phyloP scores from a whole-genome alignment of 2,113 vertebrate species.

The Sinocyclocheilus maitianheensis region DNA sequence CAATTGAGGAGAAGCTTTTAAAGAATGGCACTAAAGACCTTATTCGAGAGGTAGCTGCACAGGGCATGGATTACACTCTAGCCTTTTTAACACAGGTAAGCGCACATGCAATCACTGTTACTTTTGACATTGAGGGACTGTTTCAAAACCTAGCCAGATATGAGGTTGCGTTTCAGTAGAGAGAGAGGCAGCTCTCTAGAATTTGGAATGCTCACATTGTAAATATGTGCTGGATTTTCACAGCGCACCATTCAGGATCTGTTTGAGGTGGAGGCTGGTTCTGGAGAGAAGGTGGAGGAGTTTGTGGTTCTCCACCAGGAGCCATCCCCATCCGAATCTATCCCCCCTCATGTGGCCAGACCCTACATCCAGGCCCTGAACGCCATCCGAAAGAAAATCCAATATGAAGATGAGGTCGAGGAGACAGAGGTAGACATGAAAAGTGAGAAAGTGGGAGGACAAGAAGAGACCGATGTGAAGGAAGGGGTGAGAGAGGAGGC shows the following conservation, averaged over 20 bases:
- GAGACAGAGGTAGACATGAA: conserved; percentile 53
- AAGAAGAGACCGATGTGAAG: conserved; percentile 53
- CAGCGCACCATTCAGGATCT: conserved; percentile 93
- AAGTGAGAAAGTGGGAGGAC: conserved; percentile 53
- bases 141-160: not conserved
- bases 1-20: conserved; percentile 91
- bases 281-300: conserved; percentile 90
- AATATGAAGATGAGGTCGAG: conserved; percentile 50
- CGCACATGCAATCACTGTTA: not conserved
- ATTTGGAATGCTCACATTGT: not conserved
- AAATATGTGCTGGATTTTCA: not conserved
- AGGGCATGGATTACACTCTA: conserved; percentile 90
- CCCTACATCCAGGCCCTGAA: conserved; percentile 93
- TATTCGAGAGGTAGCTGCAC: conserved; percentile 92
- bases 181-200: not conserved
- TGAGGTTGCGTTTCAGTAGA: not conserved
- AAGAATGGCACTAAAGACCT: conserved; percentile 94
- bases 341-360: conserved; percentile 87
- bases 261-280: conserved; percentile 89
- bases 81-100: conserved; percentile 91
- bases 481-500: conserved; percentile 71
- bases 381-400: conserved; percentile 80
- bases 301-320: conserved; percentile 93
- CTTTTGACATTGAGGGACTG: not conserved
- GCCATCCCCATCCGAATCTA: conserved; percentile 85